Percentiles rank a stretch among this genome's conserved stretches.
These are phyloP conservation scores for Ophiodon elongatus DNA, from an alignment of 2,113 vertebrate species.

Conservation along the genomic window DNA sequence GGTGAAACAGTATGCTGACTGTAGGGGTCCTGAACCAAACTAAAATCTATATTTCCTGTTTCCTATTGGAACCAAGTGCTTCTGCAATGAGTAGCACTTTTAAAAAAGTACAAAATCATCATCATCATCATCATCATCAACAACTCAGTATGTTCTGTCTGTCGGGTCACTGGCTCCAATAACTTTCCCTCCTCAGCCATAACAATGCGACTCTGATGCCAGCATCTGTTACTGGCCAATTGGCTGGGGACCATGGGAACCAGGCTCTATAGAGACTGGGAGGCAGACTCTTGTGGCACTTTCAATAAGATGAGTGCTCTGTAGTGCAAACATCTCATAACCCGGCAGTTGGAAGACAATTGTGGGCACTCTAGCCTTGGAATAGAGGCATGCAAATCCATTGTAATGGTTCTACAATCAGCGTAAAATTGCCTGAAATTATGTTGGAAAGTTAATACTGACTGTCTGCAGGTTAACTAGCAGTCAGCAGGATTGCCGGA, in stretches of 20 bases:
- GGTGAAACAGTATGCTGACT: constrained; percentile 6
- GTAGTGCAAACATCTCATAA: constrained; percentile 53
- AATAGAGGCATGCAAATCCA: constrained; percentile 54
- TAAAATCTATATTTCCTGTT: constrained; percentile 15
- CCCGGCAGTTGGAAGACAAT: constrained; percentile 46
- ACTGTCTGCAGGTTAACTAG: constrained; percentile 21
- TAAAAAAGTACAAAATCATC: constrained; percentile 48
- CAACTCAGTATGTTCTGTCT: constrained; percentile 56
- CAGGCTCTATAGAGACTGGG: constrained; percentile 54
- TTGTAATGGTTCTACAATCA: constrained; percentile 43
- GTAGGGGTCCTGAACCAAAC: not conserved
- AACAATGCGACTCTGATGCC: constrained; percentile 72
- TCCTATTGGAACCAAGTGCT: constrained; percentile 23
- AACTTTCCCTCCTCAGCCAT: constrained; percentile 70
- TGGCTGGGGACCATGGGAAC: constrained; percentile 81
- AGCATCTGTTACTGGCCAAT: constrained; percentile 82
- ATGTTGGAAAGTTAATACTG: constrained; percentile 27
- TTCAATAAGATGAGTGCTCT: constrained; percentile 53
- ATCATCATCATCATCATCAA: constrained; percentile 50
- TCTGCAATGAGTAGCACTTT: constrained; percentile 11
- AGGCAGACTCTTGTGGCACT: constrained; percentile 50
- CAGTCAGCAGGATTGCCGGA: constrained; percentile 15
- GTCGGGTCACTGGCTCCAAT: constrained; percentile 71
- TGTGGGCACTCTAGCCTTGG: constrained; percentile 21
- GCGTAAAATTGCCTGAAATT: constrained; percentile 51